Evolutionary conservation across 2,797 vertebrate species (phyloP).

Genomic region (Eulemur albifrons): DNA sequence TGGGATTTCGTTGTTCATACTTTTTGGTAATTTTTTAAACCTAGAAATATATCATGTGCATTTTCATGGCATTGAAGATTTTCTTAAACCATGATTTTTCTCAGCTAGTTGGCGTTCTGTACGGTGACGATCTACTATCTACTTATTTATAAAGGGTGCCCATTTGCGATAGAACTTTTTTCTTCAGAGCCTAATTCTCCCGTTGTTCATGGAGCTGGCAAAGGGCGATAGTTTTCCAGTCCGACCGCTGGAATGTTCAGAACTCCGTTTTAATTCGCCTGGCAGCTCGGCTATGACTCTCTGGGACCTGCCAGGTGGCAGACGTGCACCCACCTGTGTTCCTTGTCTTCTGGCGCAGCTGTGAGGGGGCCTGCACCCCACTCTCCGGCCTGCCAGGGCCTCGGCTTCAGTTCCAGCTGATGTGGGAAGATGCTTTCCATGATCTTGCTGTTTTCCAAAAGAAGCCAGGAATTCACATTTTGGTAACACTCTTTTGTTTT

Average conservation of each 20-base stretch:
- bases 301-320: no score
- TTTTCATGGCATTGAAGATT: neutral
- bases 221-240: neutral
- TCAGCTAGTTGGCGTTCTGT: neutral
- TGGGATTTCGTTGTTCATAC: neutral
- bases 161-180: neutral
- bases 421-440: no score
- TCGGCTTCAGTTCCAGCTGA: neutral
- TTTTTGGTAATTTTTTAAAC: neutral
- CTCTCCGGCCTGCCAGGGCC: neutral
- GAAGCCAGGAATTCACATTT: neutral
- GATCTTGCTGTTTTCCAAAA: neutral
- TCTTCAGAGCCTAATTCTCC: neutral
- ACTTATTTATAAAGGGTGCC: neutral
- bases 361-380: neutral
- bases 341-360: accelerated
- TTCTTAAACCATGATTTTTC: neutral
- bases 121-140: neutral
- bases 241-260: accelerated
- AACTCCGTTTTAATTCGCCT: neutral
- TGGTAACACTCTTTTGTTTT: neutral
- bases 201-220: no score
- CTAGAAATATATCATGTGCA: neutral
- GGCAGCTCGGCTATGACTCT: neutral
- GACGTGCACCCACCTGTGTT: no score